These are phyloP conservation scores for Anoura caudifer DNA, from an alignment of 2,113 vertebrate species.

Conservation along the genomic window DNA sequence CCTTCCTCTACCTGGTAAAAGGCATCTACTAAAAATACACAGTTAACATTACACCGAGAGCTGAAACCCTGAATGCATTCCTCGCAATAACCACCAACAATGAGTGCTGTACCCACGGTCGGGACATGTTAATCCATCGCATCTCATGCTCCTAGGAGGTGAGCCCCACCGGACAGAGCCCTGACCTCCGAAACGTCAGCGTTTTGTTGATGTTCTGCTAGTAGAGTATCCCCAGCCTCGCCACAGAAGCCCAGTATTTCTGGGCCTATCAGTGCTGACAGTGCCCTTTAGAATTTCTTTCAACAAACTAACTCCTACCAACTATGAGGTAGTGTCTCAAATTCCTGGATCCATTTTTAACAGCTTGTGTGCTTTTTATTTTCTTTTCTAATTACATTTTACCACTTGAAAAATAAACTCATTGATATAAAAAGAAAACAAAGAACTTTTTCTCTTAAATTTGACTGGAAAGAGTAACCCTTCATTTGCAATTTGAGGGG, in stretches of 20 bases:
- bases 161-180: slow-evolving; percentile 14
- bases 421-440: slow-evolving; percentile 78
- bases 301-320: slow-evolving; percentile 80
- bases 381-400: slow-evolving; percentile 79
- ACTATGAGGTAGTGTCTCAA: slow-evolving; percentile 88
- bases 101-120: background rate
- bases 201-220: slow-evolving; percentile 67
- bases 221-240: slow-evolving; percentile 57
- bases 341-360: slow-evolving; percentile 86
- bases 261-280: slow-evolving; percentile 75
- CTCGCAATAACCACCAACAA: background rate
- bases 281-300: slow-evolving; percentile 80
- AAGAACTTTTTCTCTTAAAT: slow-evolving; percentile 76
- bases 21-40: slow-evolving; percentile 10
- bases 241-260: slow-evolving; percentile 75
- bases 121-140: background rate
- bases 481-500: slow-evolving; percentile 49
- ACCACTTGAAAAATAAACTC: slow-evolving; percentile 79
- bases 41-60: background rate
- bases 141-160: background rate
- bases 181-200: slow-evolving; percentile 28
- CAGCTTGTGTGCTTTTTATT: slow-evolving; percentile 76
- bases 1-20: background rate
- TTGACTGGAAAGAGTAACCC: slow-evolving; percentile 64
- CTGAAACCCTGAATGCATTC: background rate